Evolutionary conservation across 2,888 invertebrate genomes (phyloP), one percentile per base, ranked within the genome.

Genomic region (Drosophila setosimentum): DNA sequence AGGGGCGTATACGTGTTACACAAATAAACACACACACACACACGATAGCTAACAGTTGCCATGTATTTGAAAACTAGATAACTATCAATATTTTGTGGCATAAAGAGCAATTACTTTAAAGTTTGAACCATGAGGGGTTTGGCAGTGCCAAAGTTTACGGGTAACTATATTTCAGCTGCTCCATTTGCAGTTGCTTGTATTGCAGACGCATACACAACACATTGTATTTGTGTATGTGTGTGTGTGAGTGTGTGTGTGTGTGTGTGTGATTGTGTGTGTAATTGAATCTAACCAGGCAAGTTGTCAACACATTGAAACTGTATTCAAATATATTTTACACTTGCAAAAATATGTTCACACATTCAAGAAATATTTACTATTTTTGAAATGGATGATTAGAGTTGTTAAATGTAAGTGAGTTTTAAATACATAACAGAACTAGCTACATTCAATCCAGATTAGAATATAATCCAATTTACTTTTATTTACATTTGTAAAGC

Each of bases 81-180:
- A 58, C 59, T 67, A 55, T 73, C 65, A 76, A 58, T 79, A 79
- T 76, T 87, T 85, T 82, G 75, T 77, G 77, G 80, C 69, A 87
- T 90, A 81, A 83, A 78, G 83, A 87, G 87, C 90, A 83, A 90
- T 87, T 82, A 88, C 77, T 83, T 86, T 62, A 68, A 77, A 79
- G 48, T 73, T 67, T 37, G 69, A 85, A 64, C 74, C 73, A 73
- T 85, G 76, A 80, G 73, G 68, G 75, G 68, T 73, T 79, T 73
- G 73, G 69, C 59, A 51, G 54, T 35, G 66, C 58, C 55, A 76
- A 89, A 87, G 45, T 87, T 85, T 78, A 73, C 76, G 64, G 49
- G 62, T 70, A 81, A 81, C 82, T 81, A 70, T 70, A 80, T 72
- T 70, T 77, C 66, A 78, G 76, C 68, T 68, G 70, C 69, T 73